Percentiles rank a stretch among this genome's conserved stretches.
Evolutionary conservation across 2,888 invertebrate species (phyloP).

Genomic region (Plusia festucae): DNA sequence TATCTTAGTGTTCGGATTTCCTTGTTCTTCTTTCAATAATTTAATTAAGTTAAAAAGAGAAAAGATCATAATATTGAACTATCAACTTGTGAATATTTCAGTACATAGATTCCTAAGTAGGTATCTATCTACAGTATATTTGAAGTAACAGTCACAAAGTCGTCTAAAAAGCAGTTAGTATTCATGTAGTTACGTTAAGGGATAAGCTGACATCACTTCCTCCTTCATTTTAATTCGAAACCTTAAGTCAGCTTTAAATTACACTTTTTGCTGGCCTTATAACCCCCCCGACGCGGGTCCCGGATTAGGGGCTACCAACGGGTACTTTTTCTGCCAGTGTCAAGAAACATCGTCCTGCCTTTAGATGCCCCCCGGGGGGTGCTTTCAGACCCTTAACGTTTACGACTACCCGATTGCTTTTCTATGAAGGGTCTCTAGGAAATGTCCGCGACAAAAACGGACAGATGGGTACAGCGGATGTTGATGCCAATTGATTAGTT

Average conservation of each 20-base stretch:
- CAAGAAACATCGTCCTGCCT: slow-evolving; percentile 85
- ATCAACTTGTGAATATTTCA: too few species aligned
- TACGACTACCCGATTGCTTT: slow-evolving; percentile 91
- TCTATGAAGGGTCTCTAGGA: slow-evolving; percentile 86
- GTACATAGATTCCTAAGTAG: too few species aligned
- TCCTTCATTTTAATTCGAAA: slow-evolving; percentile 88
- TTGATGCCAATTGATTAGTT: slow-evolving; percentile 75
- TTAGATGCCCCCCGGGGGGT: slow-evolving; percentile 89
- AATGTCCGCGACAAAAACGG: slow-evolving; percentile 81
- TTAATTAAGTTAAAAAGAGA: too few species aligned
- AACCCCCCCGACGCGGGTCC: slow-evolving; percentile 84
- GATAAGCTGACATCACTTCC: slow-evolving; percentile 60
- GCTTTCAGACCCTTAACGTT: slow-evolving; percentile 90
- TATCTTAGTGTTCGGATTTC: background rate
- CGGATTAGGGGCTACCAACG: slow-evolving; percentile 82
- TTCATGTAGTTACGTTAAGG: slow-evolving; percentile 40
- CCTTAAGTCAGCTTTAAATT: slow-evolving; percentile 89
- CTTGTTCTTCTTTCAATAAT: too few species aligned
- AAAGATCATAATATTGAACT: too few species aligned
- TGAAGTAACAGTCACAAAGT: slow-evolving; percentile 13
- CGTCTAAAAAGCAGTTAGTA: slow-evolving; percentile 22
- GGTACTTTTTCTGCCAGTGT: slow-evolving; percentile 85
- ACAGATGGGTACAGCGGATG: slow-evolving; percentile 81
- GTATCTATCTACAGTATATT: background rate
- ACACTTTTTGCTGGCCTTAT: slow-evolving; percentile 87